Base-by-base conservation (phyloP, 2,797 vertebrate genomes). In the Helarctos malayanus region DNA sequence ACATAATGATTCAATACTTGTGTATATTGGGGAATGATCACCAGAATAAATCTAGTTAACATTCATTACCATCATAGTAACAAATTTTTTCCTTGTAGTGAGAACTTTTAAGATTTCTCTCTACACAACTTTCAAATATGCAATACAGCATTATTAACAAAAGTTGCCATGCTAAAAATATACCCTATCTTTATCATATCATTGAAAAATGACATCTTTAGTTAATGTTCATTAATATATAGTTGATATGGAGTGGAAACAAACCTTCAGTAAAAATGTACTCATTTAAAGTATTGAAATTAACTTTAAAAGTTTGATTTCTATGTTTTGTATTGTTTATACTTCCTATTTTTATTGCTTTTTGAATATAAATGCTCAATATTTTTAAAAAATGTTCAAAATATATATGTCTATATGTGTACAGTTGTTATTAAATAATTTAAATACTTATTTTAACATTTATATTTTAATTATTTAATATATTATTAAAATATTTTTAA, bases 271-370 rank as follows among this genome's bases (percentile, higher is more conserved):
- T 38, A 87, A 92, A 86, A 83, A 49, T 45, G 7, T 78, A 78
- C 2, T 25, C 12, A 63, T 91, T 63, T 52, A 49, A 61, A 5
- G 1, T 80, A 35, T 88, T 88, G 87, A 92, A 96, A 87, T 91
- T 91, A 65, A 82, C 56, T 69, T 84, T 75, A 41, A 69, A 92
- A 76, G 14, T 83, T 92, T 86, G 19, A 19, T 79, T 82, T 85
- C 29, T 41, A 12, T 85, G 18, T 83, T 83, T 80, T 61, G 12
- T 69, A 89, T 49, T 75, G 4, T 69, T 82, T 52, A 3, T 57
- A 23, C 7, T 75, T 75, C 18, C 23, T 75, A 2, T 78, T 91
- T 91, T 25, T 47, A 47, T 89, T 96, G 13, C 1, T 41, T 87
- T 91, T 93, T 63, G 12, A 83, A 83, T 59, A 41, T 81, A 47